Base-by-base conservation (phyloP, 2,888 invertebrate species). In the Drosophila silvestris region DNA sequence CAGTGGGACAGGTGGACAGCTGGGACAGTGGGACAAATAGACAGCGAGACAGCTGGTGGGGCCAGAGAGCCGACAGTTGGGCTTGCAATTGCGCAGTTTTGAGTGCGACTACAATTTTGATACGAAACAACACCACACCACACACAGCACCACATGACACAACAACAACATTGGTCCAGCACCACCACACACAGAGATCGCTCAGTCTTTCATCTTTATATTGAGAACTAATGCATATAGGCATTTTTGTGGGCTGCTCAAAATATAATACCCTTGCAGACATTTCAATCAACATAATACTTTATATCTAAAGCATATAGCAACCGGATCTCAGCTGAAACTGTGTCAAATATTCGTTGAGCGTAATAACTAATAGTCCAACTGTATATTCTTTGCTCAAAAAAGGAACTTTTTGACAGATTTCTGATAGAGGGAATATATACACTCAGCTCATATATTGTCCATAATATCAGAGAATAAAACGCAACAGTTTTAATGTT, bases 51-150 rank as follows among this genome's bases (percentile, higher is more conserved):
- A 71, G 71, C 77, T 65, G 72, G 72, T 70, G 66, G 70, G 82
- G 63, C 77, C 66, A 62, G 56, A 77, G 59, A 72, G 72, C 70
- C 83, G 81, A 85, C 88, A 85, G 86, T 81, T 83, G 85, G 74
- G 79, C 78, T 81, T 88, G 85, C 85, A 85, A 90, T 85, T 90
- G 90, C 85, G 90, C 89, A 88, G 86, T 83, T 85, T 79, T 85
- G 53, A 79, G 84, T 84, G 73, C 86, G 81, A 83, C 75, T 72
- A 61, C 85, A 77, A 82, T 83, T 82, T 77, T 81, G 82, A 84
- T 85, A 73, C 66, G 74, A 66, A 58, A 58, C 68, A 64, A 39
- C 70, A 70, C 53, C 53, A 70, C 52, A 54, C 44, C 72, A 57
- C 35, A 53, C 62, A 53, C 54, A 60, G 14, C 70, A 70, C 32